Evolutionary conservation across 2,888 invertebrate species (phyloP).

Genomic region (Coecobrya sp.): DNA sequence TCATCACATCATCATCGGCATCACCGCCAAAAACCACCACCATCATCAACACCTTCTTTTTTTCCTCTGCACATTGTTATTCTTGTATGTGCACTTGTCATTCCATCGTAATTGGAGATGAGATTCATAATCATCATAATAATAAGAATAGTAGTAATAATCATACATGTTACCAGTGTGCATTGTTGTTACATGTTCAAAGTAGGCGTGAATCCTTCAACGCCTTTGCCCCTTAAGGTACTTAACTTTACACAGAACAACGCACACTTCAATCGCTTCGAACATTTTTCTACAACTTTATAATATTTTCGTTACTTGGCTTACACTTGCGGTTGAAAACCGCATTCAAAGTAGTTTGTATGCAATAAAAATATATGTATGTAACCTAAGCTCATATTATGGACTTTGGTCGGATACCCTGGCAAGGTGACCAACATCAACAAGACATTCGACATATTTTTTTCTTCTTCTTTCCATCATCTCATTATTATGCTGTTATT

Average conservation of each 20-base stretch:
- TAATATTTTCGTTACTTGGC: too few species aligned
- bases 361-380: not conserved
- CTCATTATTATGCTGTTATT: not conserved
- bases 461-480: not conserved
- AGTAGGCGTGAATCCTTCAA: slow-evolving; percentile 73
- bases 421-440: not conserved
- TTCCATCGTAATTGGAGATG: slow-evolving; percentile 69
- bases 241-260: slow-evolving; percentile 20
- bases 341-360: slow-evolving; percentile 33
- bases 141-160: not conserved
- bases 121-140: not conserved
- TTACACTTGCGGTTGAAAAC: slow-evolving; percentile 31
- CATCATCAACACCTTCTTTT: not conserved
- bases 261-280: not conserved
- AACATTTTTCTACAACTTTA: too few species aligned
- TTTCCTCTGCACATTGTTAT: not conserved
- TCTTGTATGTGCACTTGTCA: slow-evolving; percentile 57
- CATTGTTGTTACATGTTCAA: slow-evolving; percentile 38
- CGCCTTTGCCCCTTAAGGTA: slow-evolving; percentile 73
- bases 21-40: slow-evolving; percentile 9
- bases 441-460: not conserved
- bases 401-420: not conserved
- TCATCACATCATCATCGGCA: slow-evolving; percentile 4
- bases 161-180: not conserved
- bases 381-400: not conserved